A percentile compares a stretch with the other conserved stretches of the same genome.
These are phyloP conservation scores for Pangasius djambal DNA, from an alignment of 2,797 vertebrate species.

Conservation along the genomic window DNA sequence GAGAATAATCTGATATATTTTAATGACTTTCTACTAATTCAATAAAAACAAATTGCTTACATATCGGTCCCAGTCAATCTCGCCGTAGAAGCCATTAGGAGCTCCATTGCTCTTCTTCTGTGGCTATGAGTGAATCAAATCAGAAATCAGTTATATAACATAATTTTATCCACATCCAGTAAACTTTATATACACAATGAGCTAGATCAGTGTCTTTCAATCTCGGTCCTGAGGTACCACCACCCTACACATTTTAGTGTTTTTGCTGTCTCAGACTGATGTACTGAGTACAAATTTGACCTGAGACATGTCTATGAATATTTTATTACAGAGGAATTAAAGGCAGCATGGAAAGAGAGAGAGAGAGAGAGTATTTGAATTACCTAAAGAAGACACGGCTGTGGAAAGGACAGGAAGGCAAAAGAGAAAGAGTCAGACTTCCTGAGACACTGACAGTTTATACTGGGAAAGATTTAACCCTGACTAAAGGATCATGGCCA, in stretches of 20 bases:
- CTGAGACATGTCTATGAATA: constrained; percentile 7
- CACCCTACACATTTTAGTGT: background rate
- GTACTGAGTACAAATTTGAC: background rate
- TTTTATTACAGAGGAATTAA: constrained; percentile 10
- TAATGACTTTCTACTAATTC: background rate
- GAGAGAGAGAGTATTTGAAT: background rate
- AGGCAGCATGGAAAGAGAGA: background rate
- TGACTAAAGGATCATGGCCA: background rate
- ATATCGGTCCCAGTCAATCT: constrained; percentile 99
- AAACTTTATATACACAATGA: background rate
- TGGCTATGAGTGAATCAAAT: constrained; percentile 61
- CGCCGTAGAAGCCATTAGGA: constrained; percentile 93
- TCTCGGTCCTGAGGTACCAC: background rate
- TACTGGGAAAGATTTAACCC: background rate
- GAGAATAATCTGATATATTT: background rate
- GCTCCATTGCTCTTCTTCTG: constrained; percentile 94
- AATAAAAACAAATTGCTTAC: constrained; percentile 77
- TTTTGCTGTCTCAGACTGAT: background rate
- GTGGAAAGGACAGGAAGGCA: background rate
- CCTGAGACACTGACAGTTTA: background rate
- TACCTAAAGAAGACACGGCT: background rate
- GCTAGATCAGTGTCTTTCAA: background rate
- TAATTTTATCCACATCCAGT: background rate
- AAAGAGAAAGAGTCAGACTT: background rate
- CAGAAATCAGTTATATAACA: constrained; percentile 18